Base-by-base conservation (phyloP, 2,797 vertebrate genomes). In the Gymnoscopelus braueri region DNA sequence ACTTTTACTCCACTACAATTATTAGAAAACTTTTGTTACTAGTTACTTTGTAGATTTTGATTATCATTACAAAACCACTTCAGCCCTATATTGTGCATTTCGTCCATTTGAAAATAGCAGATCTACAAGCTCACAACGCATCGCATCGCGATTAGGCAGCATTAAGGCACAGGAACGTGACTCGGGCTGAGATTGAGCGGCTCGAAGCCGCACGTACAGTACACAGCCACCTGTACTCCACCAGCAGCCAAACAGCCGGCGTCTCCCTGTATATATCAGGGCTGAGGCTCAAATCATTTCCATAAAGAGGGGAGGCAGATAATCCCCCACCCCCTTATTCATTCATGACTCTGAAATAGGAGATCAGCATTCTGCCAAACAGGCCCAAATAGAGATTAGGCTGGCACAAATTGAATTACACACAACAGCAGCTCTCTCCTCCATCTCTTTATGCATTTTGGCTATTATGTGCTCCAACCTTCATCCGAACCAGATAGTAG, bases 341-440 rank as follows among this genome's bases (percentile, higher is more conserved):
- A 71, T 59, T 71, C 55, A 72, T 51, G 47, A 60, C 57, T 49
- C 44, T 60, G 23, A 58, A 72, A 65, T 55, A 54, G 63, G 12
- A 61, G 57, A 72, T 72, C 58, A 55, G 71, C 48, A 39, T 72
- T 72, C 63, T 49, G 48, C 26, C 71, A 67, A 73, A 57, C 52
- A 57, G 71, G 39, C 64, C 52, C 26, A 72, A 65, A 72, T 66
- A 44, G 63, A 61, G 63, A 66, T 72, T 61, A 67, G 60, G 44
- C 51, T 56, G 64, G 12, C 26, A 13, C 9, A 72, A 61, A 72
- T 62, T 66, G 50, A 72, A 72, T 56, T 67, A 67, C 44, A 66
- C 63, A 55, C 48, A 61, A 60, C 63, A 24, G 63, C 56, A 66
- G 58, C 35, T 35, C 63, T 66, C 26, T 19, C 39, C 29, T 57